A percentile compares a stretch with the other conserved stretches of the same genome.
Evolutionary conservation across 2,113 vertebrate species (phyloP).

Genomic region (Plecotus auritus): DNA sequence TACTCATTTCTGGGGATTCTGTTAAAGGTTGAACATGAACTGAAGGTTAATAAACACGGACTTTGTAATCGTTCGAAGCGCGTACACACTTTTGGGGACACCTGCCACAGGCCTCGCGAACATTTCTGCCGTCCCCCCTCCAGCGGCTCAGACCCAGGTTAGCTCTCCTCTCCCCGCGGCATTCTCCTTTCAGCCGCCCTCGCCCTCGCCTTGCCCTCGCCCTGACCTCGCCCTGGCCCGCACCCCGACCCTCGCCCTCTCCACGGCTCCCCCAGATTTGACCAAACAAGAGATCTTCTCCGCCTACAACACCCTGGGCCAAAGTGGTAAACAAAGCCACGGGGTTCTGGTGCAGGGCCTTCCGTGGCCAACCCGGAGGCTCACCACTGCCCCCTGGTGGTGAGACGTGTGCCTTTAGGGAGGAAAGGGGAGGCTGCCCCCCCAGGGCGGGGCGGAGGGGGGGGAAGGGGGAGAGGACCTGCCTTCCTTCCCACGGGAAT

Average conservation of each 20-base stretch:
- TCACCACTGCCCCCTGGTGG: conserved; percentile 11
- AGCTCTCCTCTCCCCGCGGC: not conserved
- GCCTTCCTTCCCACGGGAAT: not conserved
- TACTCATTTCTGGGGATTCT: too few species aligned
- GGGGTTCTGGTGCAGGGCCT: accelerated
- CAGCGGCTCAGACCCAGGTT: accelerated
- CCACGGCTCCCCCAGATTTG: not conserved
- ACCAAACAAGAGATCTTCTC: not conserved
- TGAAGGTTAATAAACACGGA: too few species aligned
- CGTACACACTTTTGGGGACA: too few species aligned
- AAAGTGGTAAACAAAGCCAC: not conserved
- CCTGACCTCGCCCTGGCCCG: not conserved
- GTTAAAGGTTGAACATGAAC: too few species aligned
- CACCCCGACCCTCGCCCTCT: too few species aligned
- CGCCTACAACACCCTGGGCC: not conserved
- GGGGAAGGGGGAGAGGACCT: not conserved
- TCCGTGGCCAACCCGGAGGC: not conserved
- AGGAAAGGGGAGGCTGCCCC: not conserved
- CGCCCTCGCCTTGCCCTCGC: not conserved
- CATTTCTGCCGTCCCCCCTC: accelerated
- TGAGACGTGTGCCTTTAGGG: not conserved
- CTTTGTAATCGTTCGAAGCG: too few species aligned
- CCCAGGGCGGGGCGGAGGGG: too few species aligned
- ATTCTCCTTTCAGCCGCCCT: too few species aligned
- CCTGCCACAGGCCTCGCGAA: accelerated